Evolutionary conservation across 2,888 invertebrate species (phyloP), one percentile per base, ranked within the genome.

Genomic region (Cantharis flavilabris): DNA sequence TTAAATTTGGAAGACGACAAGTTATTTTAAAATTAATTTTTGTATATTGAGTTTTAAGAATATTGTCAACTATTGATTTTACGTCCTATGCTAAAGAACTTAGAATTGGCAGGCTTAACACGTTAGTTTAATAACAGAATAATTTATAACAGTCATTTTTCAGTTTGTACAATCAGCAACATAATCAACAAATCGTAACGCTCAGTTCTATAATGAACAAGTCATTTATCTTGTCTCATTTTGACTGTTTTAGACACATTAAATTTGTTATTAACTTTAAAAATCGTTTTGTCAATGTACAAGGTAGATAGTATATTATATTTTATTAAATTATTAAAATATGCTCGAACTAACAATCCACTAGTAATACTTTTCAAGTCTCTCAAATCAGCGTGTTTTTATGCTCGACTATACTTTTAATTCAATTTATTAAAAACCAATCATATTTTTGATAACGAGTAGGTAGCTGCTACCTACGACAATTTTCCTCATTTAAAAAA

Each of bases 151-250:
- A 67, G 65, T 23, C 20, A 23, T 67, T 67, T 67, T 67, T 67
- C 65, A 67, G 26, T 26, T 67, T 26, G 13, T n/a, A 23, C 26
- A 67, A 67, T 67, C 23, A 67, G 11, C 23, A 65, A 65, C 65
- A 20, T 65, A 65, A 65, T 67, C 20, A 67, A 67, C 65, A 67
- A 67, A 23, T 67, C 65, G 65, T 26, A 26, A 67, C 20, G 26
- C 65, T 67, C 23, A 20, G 65, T 67, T 67, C 26, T 23, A 67
- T 67, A 67, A 67, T 67, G 65, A 67, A 67, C 65, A 18, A 67
- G 65, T 26, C 65, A 67, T 67, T 67, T 67, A 67, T 67, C 65
- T 67, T 67, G 16, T 67, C 65, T 23, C 65, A 23, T 67, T 67
- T 18, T 26, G n/a, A 67, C 65, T 67, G 65, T 67, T 67, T 18